Conservation (phyloP, 2,888 invertebrate genomes). For the Conchocele bisecta region DNA sequence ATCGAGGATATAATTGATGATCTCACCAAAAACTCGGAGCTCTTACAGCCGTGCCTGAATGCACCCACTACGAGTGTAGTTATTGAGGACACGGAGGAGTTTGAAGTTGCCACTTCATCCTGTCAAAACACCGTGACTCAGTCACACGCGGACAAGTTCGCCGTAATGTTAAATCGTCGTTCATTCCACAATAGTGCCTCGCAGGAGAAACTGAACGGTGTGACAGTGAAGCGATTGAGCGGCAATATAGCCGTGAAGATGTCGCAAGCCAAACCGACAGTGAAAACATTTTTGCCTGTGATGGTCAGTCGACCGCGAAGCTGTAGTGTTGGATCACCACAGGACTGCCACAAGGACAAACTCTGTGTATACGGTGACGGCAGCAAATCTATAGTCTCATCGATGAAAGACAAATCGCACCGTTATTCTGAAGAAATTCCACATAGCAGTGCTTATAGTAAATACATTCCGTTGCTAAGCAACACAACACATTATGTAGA, state of each 20-base stretch:
- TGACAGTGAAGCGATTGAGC: slow-evolving; percentile 58
- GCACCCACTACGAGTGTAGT: slow-evolving; percentile 89
- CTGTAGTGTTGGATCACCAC: slow-evolving; percentile 60
- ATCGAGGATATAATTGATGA: slow-evolving; percentile 92
- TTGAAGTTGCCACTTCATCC: slow-evolving; percentile 82
- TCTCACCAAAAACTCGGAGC: slow-evolving; percentile 89
- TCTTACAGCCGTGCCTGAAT: slow-evolving; percentile 91
- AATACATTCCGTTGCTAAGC: slow-evolving; percentile 58
- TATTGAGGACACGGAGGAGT: slow-evolving; percentile 87
- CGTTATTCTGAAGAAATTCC: slow-evolving; percentile 63
- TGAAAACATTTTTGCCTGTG: slow-evolving; percentile 65
- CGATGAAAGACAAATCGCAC: slow-evolving; percentile 55
- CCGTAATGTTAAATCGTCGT: slow-evolving; percentile 58
- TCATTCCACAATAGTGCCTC: slow-evolving; percentile 61
- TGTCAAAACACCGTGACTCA: slow-evolving; percentile 69
- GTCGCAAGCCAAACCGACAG: slow-evolving; percentile 46
- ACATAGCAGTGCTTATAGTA: slow-evolving; percentile 49
- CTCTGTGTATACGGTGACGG: slow-evolving; percentile 32
- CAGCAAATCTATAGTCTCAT: slow-evolving; percentile 38
- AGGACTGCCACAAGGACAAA: slow-evolving; percentile 41
- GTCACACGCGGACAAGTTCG: slow-evolving; percentile 56
- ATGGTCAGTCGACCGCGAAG: slow-evolving; percentile 52
- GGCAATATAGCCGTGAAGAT: slow-evolving; percentile 49
- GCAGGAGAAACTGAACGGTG: slow-evolving; percentile 58
- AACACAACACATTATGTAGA: slow-evolving; percentile 53